Evolutionary conservation across 1,140 invertebrate species (phyloP), one percentile per base, ranked within the genome.

Genomic region (Ectropis grisescens): DNA sequence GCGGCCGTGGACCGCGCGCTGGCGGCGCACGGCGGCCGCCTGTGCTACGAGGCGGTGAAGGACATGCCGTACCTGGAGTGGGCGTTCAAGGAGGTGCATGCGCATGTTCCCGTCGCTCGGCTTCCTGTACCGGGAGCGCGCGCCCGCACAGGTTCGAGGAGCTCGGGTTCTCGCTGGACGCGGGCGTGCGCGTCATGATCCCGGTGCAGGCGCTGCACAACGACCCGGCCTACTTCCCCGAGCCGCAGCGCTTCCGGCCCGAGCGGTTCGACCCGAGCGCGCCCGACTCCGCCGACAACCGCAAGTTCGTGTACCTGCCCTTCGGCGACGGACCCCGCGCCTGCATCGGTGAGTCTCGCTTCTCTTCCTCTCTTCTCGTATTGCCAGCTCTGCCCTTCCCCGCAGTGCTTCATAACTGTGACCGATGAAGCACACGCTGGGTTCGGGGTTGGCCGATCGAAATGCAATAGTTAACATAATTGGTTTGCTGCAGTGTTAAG

Each of bases 231-330:
- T 65, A 85, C 33, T 88, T 84, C 53, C 70, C 74, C 0, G 59
- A 85, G 9, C 87, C 87, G 0, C 53, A 80, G 7, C 49, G 58
- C 11, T 89, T 87, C 40, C 60, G 83, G 29, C 88, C 88, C 0
- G 85, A 88, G 35, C 47, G 87, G 27, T 89, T 87, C 32, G 37
- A 43, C 9, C 61, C 71, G 0, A 72, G 84, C 16, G 52, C 66
- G 22, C 22, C 58, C 0, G 39, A 53, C 22, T 41, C 42, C 4
- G 12, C 33, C 6, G 54, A 84, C 4, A 55, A 84, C n/a, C n/a
- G n/a, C 41, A 82, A 58, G n/a, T 85, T 78, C 25, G 49, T 51
- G 2, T 71, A 66, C 28, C 35, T 71, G 14, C 67, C 67, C 1
- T 71, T 71, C 29, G 67, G 67, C 4, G 47, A 47, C 0, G 67